Percentiles rank a stretch among this genome's conserved stretches.
phyloP scores from a whole-genome alignment of 2,888 invertebrate genomes.

The Punctoribates punctum region DNA sequence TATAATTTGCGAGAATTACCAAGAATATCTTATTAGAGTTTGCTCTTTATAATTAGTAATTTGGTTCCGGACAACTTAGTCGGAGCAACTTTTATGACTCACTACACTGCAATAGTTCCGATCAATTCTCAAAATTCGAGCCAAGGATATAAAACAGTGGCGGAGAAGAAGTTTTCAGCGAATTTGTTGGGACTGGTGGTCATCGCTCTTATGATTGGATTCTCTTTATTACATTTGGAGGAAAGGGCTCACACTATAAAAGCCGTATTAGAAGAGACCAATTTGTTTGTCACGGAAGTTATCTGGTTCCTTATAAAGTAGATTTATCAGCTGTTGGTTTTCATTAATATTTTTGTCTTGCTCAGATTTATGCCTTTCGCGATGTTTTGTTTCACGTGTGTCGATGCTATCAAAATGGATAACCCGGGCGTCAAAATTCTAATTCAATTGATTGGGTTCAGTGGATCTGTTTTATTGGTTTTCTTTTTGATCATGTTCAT shows the following conservation, averaged over 20 bases:
- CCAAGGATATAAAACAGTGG: background rate
- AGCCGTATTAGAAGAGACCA: conserved; percentile 14
- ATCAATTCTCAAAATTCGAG: background rate
- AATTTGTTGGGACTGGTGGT: conserved; percentile 37
- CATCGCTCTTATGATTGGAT: conserved; percentile 33
- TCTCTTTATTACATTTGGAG: conserved; percentile 20
- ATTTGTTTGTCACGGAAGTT: conserved; percentile 14
- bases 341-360: too few species aligned
- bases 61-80: conserved; percentile 39
- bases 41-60: conserved; percentile 26
- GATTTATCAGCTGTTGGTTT: background rate
- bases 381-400: conserved; percentile 40
- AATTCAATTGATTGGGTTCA: conserved; percentile 16
- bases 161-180: background rate
- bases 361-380: conserved; percentile 35
- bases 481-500: background rate
- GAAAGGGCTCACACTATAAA: background rate
- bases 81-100: conserved; percentile 8
- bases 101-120: conserved; percentile 1
- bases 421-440: background rate
- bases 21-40: too few species aligned
- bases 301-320: background rate
- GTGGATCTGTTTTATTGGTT: background rate
- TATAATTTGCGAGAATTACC: background rate
- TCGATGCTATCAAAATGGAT: conserved; percentile 28